These are phyloP conservation scores for Leptopilina myrica DNA, from an alignment of 2,888 invertebrate species.

Conservation along the genomic window DNA sequence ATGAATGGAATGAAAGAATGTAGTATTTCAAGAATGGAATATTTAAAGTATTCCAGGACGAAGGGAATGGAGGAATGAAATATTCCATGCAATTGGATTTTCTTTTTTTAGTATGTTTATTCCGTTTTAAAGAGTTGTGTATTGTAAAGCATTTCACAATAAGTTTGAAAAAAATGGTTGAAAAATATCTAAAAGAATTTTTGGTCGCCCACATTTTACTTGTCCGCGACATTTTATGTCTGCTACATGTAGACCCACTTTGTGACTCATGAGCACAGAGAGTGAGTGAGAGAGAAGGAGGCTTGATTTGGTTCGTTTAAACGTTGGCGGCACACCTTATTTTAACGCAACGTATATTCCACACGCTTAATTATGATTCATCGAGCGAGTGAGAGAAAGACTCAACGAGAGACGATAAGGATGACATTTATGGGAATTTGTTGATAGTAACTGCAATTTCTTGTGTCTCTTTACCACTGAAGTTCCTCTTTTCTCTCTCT, in stretches of 20 bases:
- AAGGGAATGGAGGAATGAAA: too few species aligned
- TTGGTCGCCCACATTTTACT: slow-evolving; percentile 47
- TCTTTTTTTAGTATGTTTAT: too few species aligned
- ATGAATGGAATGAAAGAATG: too few species aligned
- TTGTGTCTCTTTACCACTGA: slow-evolving; percentile 13
- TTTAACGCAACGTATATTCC: slow-evolving; percentile 47
- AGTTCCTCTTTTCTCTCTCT: not conserved
- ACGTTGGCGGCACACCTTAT: slow-evolving; percentile 34
- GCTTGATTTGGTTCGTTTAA: slow-evolving; percentile 26
- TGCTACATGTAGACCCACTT: slow-evolving; percentile 9
- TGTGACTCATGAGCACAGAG: not conserved
- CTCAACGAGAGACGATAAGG: slow-evolving; percentile 1
- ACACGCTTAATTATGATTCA: slow-evolving; percentile 51
- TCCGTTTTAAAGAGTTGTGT: too few species aligned
- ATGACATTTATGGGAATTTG: slow-evolving; percentile 31
- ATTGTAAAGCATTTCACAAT: not conserved
- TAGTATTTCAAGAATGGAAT: too few species aligned
- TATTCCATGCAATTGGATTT: too few species aligned
- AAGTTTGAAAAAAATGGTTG: not conserved
- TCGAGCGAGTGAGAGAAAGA: slow-evolving; percentile 27
- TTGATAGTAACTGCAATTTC: slow-evolving; percentile 16
- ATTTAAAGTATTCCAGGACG: too few species aligned
- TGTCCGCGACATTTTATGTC: slow-evolving; percentile 27
- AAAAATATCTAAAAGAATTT: slow-evolving; percentile 41
- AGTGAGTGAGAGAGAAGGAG: not conserved